Percentiles rank a stretch among this genome's conserved stretches.
phyloP scores from a whole-genome alignment of 2,888 invertebrate genomes.

The Rosalia funebris region DNA sequence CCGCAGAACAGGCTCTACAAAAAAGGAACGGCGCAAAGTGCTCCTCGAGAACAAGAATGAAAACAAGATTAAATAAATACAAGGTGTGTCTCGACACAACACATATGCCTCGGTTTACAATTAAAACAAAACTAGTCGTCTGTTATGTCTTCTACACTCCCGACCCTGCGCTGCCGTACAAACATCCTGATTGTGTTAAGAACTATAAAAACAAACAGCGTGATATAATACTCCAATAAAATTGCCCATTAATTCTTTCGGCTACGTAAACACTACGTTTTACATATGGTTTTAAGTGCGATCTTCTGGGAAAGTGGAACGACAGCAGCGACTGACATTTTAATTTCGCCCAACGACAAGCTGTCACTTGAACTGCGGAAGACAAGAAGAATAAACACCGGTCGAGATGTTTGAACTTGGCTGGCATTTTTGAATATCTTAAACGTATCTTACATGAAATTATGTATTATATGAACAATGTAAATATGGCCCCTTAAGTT shows the following conservation, averaged over 20 bases:
- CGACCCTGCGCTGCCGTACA: slow-evolving; percentile 7
- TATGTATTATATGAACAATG: too few relatives aligned
- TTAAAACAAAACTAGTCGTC: slow-evolving; percentile 46
- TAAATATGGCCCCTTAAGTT: too few relatives aligned
- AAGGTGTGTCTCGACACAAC: slow-evolving; percentile 51
- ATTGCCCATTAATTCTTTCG: slow-evolving; percentile 17
- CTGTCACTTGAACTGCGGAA: too few relatives aligned
- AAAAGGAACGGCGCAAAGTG: slow-evolving; percentile 46
- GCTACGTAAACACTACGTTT: slow-evolving; percentile 3
- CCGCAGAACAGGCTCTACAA: slow-evolving; percentile 44
- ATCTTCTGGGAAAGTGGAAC: neutral
- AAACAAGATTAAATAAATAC: slow-evolving; percentile 57
- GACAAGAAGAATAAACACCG: too few relatives aligned
- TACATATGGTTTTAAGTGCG: slow-evolving; percentile 4
- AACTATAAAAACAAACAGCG: slow-evolving; percentile 16
- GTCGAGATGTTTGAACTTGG: too few relatives aligned
- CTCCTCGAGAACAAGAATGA: slow-evolving; percentile 52
- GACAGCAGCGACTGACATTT: neutral
- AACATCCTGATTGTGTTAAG: slow-evolving; percentile 17
- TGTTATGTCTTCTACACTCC: slow-evolving; percentile 11
- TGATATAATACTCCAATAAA: slow-evolving; percentile 17
- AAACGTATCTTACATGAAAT: too few relatives aligned
- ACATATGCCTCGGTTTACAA: slow-evolving; percentile 49
- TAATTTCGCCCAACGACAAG: too few relatives aligned
- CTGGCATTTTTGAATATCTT: too few relatives aligned